phyloP scores from a whole-genome alignment of 2,888 invertebrate species.

The Deilephila elpenor region DNA sequence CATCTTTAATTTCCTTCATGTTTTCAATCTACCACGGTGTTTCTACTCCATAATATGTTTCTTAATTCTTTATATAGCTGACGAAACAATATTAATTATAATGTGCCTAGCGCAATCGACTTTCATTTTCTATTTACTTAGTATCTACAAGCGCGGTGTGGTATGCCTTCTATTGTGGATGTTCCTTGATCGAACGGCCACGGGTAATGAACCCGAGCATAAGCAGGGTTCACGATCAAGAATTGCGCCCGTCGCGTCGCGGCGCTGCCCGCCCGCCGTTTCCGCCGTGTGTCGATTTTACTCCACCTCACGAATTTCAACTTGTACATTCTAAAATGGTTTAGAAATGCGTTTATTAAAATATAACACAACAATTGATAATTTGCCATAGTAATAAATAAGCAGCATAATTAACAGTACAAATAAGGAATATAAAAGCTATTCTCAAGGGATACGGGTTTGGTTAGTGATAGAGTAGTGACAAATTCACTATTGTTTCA shows the following conservation, averaged over 20 bases:
- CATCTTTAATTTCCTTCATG: too few species aligned
- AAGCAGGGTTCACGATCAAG: conserved; percentile 60
- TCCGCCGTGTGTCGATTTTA: conserved; percentile 38
- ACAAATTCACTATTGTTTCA: too few species aligned
- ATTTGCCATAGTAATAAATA: too few species aligned
- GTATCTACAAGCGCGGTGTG: conserved; percentile 52
- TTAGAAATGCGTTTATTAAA: neutral
- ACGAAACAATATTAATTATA: neutral
- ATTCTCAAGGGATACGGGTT: too few species aligned
- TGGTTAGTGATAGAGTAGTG: too few species aligned
- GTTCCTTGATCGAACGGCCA: conserved; percentile 62
- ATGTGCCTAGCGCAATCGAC: neutral
- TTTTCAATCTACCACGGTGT: neutral
- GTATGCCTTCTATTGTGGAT: conserved; percentile 67
- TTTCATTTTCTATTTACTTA: conserved; percentile 47
- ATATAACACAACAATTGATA: too few species aligned
- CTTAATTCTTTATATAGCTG: too few species aligned
- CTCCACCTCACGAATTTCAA: conserved; percentile 11
- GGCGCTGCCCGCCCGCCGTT: conserved; percentile 39
- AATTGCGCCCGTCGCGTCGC: conserved; percentile 40
- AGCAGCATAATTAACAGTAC: too few species aligned
- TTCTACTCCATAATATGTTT: neutral
- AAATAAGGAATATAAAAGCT: too few species aligned
- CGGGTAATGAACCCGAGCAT: conserved; percentile 79
- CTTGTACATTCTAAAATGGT: conserved; percentile 10